Base-by-base conservation (phyloP, 2,113 vertebrate genomes). In the Rana temporaria region DNA sequence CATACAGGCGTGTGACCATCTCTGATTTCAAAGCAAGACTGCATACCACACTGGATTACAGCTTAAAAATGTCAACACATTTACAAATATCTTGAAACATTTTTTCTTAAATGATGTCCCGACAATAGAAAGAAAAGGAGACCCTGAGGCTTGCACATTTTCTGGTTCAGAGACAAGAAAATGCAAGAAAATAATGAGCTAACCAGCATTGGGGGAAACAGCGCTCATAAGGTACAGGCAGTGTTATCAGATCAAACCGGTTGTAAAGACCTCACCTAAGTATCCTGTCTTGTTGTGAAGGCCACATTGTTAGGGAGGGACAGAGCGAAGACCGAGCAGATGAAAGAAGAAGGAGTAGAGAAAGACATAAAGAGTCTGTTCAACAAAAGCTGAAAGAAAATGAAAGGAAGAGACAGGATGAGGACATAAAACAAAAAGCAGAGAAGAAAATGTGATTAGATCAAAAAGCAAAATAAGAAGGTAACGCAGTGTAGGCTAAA, bases 381-480 rank as follows among this genome's bases (percentile, higher is more conserved):
- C 14, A 80, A 62, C 67, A 68, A 69, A 59, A 80, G 78, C 78
- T 80, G 67, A 20, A 80, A 80, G 77, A 80, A 80, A 80, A 75
- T 75, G 56, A 57, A 80, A 70, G 66, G 66, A 42, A 48, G 56
- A 60, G n/a, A 70, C 22, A 73, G 19, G 55, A 26, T 17, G 34
- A 67, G 30, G 65, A 71, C 30, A 26, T 16, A 70, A 80, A 70
- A 69, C n/a, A 60, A 20, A 70, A 57, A 38, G 32, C 26, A 18
- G 4, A 59, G 55, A 9, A 42, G 65, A 79, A 52, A 70, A 22
- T 70, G 53, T 59, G 11, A 62, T 59, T 22, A 6, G 38, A 22
- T 30, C 16, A 56, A 34, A 55, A 42, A 32, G 26, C 24, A 20
- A 56, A 24, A 55, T 12, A 8, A 9, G 42, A 48, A 48, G 12